Base-by-base conservation (phyloP, 2,113 vertebrate genomes). In the Steatornis caripensis region DNA sequence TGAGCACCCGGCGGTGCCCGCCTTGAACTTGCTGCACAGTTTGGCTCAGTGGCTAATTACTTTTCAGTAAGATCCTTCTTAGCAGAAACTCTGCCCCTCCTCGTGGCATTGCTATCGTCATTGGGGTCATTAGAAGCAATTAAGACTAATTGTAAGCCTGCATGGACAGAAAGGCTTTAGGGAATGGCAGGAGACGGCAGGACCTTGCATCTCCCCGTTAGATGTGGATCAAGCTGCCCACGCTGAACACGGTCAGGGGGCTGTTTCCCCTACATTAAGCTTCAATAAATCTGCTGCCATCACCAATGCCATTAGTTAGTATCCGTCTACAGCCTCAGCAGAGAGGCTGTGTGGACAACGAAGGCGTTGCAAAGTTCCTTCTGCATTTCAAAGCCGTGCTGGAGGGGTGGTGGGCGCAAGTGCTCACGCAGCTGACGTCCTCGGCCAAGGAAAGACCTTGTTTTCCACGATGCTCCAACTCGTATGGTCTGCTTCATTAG, bases 391-490 rank as follows among this genome's bases (percentile, higher is more conserved):
- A 55, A 60, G 53, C 13, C 1, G 0, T 3, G 11, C 41, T 49
- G 41, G 19, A 55, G 45, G 54, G 74, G 12, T 1, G 27, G 23
- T 0, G 11, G 49, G 43, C 26, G 10, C 2, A 27, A 32, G 37
- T 2, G 34, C 43, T 65, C 22, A 18, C 18, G 16, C 69, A 49
- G 53, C 11, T 22, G 39, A 19, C 6, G 3, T 2, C 41, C 68
- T 32, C 1, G 0, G 22, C 24, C 21, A 6, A 45, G 72, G 32
- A 12, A 51, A 57, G 17, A 32, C 8, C 12, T 39, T 9, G 4
- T 32, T 64, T 34, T 39, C 43, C 43, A 7, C 0, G 0, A 16
- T 5, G 36, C 18, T 55, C 53, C 5, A 1, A 15, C 14, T 21
- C 13, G 32, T 13, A 9, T 22, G 23, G n/a, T n/a, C n/a, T n/a